Base-by-base conservation (phyloP, 2,113 vertebrate species). In the Colius striatus region DNA sequence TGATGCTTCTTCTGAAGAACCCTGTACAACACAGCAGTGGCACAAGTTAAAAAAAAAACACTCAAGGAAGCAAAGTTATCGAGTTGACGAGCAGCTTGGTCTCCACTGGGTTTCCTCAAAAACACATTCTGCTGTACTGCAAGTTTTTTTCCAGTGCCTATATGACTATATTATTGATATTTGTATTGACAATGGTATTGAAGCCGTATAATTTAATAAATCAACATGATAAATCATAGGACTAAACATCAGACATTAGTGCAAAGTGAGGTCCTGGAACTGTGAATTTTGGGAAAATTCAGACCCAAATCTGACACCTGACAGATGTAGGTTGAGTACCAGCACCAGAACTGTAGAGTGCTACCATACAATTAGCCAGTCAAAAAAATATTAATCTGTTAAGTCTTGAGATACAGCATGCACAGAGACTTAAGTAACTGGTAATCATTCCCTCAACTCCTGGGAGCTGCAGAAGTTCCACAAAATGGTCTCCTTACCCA, bases 1-100 rank as follows among this genome's bases (percentile, higher is more conserved):
- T 99, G 82, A 99, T 99, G 94, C 99, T 99, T 93, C 99, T 98
- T 95, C 99, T 98, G 98, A 99, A 99, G 97, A 99, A 99, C 66
- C 99, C 99, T 99, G 94, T 14, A 48, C 32, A 80, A 93, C 55
- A 91, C 78, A 97, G 65, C 61, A 94, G 55, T 25, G 47, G 67
- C 6, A 45, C 3, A 67, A 43, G 36, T 63, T n/a, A n/a, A 18
- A 81, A 70, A 92, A 29, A 85, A 54, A 65, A 10, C 4, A 51
- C 57, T 91, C 81, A 78, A 89, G 91, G 84, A 55, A 78, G 81
- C 82, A 95, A 94, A 95, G 86, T 60, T 47, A 68, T 95, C 41
- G 60, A 62, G 58, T 27, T 55, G 48, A 84, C 82, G 25, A 88
- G 15, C 70, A 77, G 10, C 8, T 38, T 19, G 16, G 41, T 43